Evolutionary conservation across 1,140 invertebrate genomes (phyloP).

Genomic region (Nephotettix cincticeps): DNA sequence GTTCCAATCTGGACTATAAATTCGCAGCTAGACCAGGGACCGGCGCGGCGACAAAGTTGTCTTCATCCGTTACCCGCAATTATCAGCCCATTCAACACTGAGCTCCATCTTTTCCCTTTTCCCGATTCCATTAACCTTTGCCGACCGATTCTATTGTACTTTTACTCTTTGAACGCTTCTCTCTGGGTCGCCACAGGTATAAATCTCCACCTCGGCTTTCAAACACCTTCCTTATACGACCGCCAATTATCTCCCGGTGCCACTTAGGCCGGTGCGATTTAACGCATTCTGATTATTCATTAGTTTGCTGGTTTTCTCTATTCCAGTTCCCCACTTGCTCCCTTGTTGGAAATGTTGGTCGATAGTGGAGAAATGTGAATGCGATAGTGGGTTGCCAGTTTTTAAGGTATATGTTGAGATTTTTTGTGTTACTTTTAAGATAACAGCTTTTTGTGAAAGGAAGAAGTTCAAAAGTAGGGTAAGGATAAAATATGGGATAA

Average conservation of each 20-base stretch:
- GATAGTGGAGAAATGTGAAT: no score
- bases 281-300: slow-evolving; percentile 5
- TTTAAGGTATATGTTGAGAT: no score
- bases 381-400: no score
- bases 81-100: slow-evolving; percentile 9
- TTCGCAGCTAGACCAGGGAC: not conserved
- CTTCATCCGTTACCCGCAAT: not conserved
- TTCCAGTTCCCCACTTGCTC: no score
- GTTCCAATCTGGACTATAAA: not conserved
- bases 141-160: slow-evolving; percentile 12
- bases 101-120: not conserved
- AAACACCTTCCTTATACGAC: slow-evolving; percentile 11
- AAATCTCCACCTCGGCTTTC: slow-evolving; percentile 7
- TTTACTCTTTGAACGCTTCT: slow-evolving; percentile 14
- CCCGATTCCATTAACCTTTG: slow-evolving; percentile 19
- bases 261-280: not conserved
- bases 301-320: not conserved
- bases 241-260: not conserved
- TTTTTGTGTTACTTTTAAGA: no score
- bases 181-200: not conserved
- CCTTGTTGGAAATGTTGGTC: no score
- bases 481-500: no score
- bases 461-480: no score
- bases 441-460: no score
- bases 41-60: not conserved